Evolutionary conservation across 2,113 vertebrate species (phyloP), one percentile per base, ranked within the genome.

Genomic region (Poecile atricapillus): DNA sequence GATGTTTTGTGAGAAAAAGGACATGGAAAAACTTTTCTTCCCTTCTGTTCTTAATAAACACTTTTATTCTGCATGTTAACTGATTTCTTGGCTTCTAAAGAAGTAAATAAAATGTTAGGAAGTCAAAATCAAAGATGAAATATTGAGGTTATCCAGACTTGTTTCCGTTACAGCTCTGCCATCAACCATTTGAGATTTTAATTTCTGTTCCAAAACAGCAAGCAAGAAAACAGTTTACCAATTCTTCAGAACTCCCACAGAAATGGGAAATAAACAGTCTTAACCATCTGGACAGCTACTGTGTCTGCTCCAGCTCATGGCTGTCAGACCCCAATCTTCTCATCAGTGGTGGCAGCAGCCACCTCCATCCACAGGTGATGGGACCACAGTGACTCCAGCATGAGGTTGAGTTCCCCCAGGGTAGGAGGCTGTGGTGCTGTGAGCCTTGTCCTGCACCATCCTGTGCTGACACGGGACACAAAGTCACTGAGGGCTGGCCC

Each of bases 171-270:
- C 65, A 82, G 56, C 56, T 64, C 75, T 83, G 44, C 44, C 62
- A 82, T 35, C 39, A 78, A 47, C 25, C 25, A 85, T 55, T 60
- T 71, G 33, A 81, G 44, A 90, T 56, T 91, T 94, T 64, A 49
- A 60, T 83, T 93, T 80, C 67, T 87, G 31, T 90, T 94, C 82
- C 85, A 93, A 95, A 93, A 85, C n/a, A 79, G 15, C 30, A 87
- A 75, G 87, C 16, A 63, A 87, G 77, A 93, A 93, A 91, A 82
- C 53, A 7, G 65, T 76, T 79, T 93, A 87, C 53, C 83, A 76
- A 81, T 84, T 68, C 52, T 63, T 83, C 77, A 81, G 52, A 93
- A 87, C 81, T 95, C 83, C n/a, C 39, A 87, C 80, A 70, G 81
- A 82, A 91, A 87, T 16, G 6, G 47, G 59, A 41, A 94, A 85